Base-by-base conservation (phyloP, 2,888 invertebrate genomes). In the Periphyllus acericola region DNA sequence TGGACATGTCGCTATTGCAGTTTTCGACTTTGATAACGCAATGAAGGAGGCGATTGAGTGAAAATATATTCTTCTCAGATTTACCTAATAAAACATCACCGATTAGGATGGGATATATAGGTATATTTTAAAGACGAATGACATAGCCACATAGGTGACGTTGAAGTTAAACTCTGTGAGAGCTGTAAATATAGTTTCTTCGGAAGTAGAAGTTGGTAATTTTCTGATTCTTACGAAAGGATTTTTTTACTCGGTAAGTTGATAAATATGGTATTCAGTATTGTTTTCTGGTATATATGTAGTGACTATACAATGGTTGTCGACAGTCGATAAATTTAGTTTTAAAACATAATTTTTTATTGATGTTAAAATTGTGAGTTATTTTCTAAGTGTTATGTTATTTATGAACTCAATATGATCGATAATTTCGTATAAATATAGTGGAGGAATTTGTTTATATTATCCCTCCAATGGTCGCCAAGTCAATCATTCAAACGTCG, bases 61-160 rank as follows among this genome's bases (percentile, higher is more conserved):
- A 55, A 79, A 79, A 79, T 32, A 79, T 79, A n/a, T 25, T 79
- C 55, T 60, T 60, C 17, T 79, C 34, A 3, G 79, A 79, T 79
- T 79, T 79, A 11, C 55, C 60, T 34, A 79, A 21, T 79, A 79
- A 14, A 21, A 60, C 60, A 19, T 21, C 79, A 21, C 55, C 79
- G 0, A 79, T 79, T 79, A 34, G 34, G 3, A 79, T 79, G 1
- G 34, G 79, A 3, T 32, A 55, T 79, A 34, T 79, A 25, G 55
- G 32, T 21, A 21, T 55, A 25, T 55, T 79, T 79, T 79, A 34
- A 25, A 79, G 79, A 34, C 79, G 55, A 34, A 34, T 79, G 55
- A 60, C 60, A n/a, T n/a, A n/a, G n/a, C 34, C 55, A 79, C 21
- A n/a, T n/a, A n/a, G n/a, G 55, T 79, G 55, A 60, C 25, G 25